phyloP scores from a whole-genome alignment of 2,797 vertebrate genomes.

The Siniperca undulata region DNA sequence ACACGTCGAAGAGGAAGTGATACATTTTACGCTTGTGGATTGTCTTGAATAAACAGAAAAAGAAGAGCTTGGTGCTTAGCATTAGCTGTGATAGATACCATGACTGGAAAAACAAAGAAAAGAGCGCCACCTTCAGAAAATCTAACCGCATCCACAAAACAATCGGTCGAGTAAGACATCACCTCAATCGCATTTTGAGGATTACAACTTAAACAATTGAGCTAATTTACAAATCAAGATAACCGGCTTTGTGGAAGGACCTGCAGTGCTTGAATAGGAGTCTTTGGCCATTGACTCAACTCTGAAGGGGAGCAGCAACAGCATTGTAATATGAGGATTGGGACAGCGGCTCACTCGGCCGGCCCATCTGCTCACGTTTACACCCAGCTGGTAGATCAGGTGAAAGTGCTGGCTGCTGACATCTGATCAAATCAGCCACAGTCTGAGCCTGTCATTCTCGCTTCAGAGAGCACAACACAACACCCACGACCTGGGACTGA shows the following conservation, averaged over 20 bases:
- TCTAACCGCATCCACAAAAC: background rate
- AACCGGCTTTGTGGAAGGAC: conserved; percentile 56
- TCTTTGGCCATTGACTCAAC: conserved; percentile 54
- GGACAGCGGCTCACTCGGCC: conserved; percentile 74
- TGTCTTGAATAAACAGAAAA: background rate
- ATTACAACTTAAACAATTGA: conserved; percentile 67
- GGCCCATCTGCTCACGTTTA: conserved; percentile 86
- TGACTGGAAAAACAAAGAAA: background rate
- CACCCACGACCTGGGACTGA: conserved; percentile 60
- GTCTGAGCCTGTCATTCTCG: conserved; percentile 73
- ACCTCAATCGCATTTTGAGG: conserved; percentile 44
- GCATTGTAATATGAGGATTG: conserved; percentile 85
- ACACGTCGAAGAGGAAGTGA: background rate
- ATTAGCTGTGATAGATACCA: too few species aligned
- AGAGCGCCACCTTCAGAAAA: conserved; percentile 49
- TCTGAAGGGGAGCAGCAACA: conserved; percentile 60
- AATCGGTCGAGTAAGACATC: conserved; percentile 32
- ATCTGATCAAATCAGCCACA: conserved; percentile 81
- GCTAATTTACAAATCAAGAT: conserved; percentile 72
- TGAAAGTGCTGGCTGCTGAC: conserved; percentile 83
- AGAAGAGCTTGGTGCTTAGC: background rate
- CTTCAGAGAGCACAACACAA: conserved; percentile 74
- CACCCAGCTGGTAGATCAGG: conserved; percentile 85
- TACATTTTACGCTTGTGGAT: background rate
- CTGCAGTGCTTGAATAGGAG: conserved; percentile 48